A percentile compares a stretch with the other conserved stretches of the same genome.
These are phyloP conservation scores for Botrylloides violaceus DNA, from an alignment of 23 tunicate species.

Conservation along the genomic window DNA sequence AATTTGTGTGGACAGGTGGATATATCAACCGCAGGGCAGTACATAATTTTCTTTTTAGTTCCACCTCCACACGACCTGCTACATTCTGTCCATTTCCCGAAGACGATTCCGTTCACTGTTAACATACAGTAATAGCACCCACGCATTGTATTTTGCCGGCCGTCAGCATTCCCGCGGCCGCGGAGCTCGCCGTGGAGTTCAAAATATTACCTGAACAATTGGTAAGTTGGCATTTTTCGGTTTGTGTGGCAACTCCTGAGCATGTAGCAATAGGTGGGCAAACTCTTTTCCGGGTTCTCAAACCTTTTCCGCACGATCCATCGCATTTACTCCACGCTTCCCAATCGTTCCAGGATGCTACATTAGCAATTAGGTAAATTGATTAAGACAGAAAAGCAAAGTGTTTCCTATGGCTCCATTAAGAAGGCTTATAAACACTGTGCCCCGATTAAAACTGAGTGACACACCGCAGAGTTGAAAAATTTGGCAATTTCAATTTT, in stretches of 20 bases:
- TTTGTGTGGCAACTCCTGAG: neutral
- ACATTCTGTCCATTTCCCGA: constrained; percentile 31
- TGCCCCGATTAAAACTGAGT: no score
- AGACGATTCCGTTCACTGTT: neutral
- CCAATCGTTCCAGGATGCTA: constrained; percentile 16
- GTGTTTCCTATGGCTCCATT: no score
- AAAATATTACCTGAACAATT: no score
- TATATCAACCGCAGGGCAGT: constrained; percentile 17
- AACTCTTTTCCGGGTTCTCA: neutral
- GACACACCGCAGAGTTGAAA: no score
- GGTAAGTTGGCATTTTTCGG: neutral
- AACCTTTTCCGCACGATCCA: constrained; percentile 23
- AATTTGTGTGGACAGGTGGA: constrained; percentile 24
- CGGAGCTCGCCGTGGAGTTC: no score
- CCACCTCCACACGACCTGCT: constrained; percentile 40
- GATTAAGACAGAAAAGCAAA: no score
- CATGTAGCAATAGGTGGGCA: neutral
- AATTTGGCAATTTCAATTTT: no score
- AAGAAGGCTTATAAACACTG: no score
- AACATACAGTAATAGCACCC: no score
- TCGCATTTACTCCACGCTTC: constrained; percentile 7
- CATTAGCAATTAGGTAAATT: no score
- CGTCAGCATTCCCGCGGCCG: no score
- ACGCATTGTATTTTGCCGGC: no score
- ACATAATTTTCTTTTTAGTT: constrained; percentile 12